Conservation (phyloP, 2,888 invertebrate species). For the Patella pellucida region DNA sequence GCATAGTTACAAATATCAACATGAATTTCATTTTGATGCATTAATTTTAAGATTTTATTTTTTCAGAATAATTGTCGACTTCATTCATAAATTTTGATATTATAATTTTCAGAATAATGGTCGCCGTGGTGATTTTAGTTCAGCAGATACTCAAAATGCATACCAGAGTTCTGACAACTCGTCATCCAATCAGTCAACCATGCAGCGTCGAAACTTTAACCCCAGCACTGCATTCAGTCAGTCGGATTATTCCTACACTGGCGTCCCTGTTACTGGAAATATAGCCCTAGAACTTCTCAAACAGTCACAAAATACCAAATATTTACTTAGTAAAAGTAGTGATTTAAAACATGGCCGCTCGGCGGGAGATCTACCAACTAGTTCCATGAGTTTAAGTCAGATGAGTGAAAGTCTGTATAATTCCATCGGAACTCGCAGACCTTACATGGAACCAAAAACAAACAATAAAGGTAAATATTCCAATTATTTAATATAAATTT, state of each 20-base stretch:
- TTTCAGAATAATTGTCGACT: too few relatives aligned
- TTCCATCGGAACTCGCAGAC: constrained; percentile 49
- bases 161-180: constrained; percentile 47
- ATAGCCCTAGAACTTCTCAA: constrained; percentile 62
- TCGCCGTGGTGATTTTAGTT: background rate
- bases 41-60: too few relatives aligned
- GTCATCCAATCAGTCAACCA: constrained; percentile 30
- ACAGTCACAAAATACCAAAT: constrained; percentile 64
- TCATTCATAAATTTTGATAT: background rate
- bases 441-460: background rate
- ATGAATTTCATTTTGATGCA: too few relatives aligned
- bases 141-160: constrained; percentile 29
- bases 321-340: constrained; percentile 54
- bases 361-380: constrained; percentile 20
- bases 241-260: constrained; percentile 41
- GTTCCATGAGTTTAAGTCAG: constrained; percentile 47
- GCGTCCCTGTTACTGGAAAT: constrained; percentile 54
- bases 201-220: constrained; percentile 21
- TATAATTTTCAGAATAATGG: background rate
- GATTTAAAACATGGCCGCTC: constrained; percentile 28
- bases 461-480: constrained; percentile 22
- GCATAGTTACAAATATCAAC: too few relatives aligned
- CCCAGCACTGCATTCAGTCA: constrained; percentile 22
- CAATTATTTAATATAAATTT: too few relatives aligned
- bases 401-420: constrained; percentile 55